phyloP scores from a whole-genome alignment of 2,113 vertebrate genomes.

The Oryzias curvinotus region DNA sequence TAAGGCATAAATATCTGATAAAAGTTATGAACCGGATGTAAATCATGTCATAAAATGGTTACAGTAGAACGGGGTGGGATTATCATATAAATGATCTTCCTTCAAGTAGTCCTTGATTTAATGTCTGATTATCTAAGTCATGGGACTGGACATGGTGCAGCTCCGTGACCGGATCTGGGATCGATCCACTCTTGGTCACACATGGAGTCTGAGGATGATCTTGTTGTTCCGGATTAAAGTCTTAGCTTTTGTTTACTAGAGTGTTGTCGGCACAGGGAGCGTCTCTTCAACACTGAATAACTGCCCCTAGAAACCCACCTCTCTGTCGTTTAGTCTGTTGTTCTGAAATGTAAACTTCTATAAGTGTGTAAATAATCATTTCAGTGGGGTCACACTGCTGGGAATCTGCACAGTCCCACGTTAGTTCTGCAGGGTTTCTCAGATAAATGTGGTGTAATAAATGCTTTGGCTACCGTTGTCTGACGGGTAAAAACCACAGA shows the following conservation, averaged over 20 bases:
- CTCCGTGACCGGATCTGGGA: constrained; percentile 20
- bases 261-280: background rate
- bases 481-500: background rate
- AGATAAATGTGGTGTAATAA: background rate
- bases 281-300: background rate
- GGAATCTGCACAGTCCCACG: background rate
- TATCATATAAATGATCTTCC: too few relatives aligned
- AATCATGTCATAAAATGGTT: too few relatives aligned
- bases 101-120: too few relatives aligned
- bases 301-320: background rate
- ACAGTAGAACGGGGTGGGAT: too few relatives aligned
- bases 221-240: constrained; percentile 57
- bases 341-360: background rate
- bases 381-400: constrained; percentile 10
- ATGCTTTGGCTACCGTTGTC: background rate
- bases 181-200: constrained; percentile 8
- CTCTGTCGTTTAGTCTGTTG: background rate
- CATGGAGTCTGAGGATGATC: constrained; percentile 18
- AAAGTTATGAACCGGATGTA: too few relatives aligned
- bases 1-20: too few relatives aligned
- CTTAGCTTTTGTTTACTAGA: constrained; percentile 60
- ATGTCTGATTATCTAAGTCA: background rate
- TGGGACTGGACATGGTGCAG: constrained; percentile 5
- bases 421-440: background rate
- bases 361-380: background rate